phyloP scores from a whole-genome alignment of 1,140 invertebrate genomes.

The Pentalonia nigronervosa region DNA sequence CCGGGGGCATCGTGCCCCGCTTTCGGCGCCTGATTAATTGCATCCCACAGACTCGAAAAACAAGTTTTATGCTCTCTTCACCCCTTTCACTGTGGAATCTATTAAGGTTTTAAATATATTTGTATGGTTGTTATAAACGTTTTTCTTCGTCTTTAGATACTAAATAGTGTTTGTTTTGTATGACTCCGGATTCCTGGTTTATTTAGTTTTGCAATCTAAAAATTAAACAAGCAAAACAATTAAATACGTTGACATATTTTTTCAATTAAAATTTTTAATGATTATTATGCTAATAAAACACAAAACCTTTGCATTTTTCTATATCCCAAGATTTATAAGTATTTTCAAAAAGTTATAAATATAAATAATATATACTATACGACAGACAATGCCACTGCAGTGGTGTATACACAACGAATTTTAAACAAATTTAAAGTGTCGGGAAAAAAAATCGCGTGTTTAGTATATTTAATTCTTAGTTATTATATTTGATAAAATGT shows the following conservation, averaged over 20 bases:
- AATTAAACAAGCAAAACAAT: background rate
- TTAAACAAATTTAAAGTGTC: background rate
- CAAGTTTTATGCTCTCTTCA: constrained; percentile 15
- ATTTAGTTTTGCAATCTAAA: background rate
- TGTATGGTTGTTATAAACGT: background rate
- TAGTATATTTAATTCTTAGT: background rate
- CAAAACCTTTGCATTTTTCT: background rate
- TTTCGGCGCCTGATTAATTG: constrained; percentile 53
- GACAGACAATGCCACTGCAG: background rate
- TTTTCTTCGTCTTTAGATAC: background rate
- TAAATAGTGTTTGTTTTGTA: background rate
- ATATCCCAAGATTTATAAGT: background rate
- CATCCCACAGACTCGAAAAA: constrained; percentile 3
- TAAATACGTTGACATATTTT: background rate
- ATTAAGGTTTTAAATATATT: constrained; percentile 37
- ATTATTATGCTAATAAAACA: background rate
- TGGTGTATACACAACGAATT: background rate
- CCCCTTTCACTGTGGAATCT: background rate
- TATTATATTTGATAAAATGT: no score
- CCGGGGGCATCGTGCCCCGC: constrained; percentile 36
- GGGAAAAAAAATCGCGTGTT: background rate
- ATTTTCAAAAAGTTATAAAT: background rate
- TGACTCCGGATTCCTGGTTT: background rate
- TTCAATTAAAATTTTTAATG: background rate
- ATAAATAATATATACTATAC: background rate